Percentiles rank a stretch among this genome's conserved stretches.
Conservation (phyloP, 2,797 vertebrate genomes). For the Scolopax bukidnonensis region DNA sequence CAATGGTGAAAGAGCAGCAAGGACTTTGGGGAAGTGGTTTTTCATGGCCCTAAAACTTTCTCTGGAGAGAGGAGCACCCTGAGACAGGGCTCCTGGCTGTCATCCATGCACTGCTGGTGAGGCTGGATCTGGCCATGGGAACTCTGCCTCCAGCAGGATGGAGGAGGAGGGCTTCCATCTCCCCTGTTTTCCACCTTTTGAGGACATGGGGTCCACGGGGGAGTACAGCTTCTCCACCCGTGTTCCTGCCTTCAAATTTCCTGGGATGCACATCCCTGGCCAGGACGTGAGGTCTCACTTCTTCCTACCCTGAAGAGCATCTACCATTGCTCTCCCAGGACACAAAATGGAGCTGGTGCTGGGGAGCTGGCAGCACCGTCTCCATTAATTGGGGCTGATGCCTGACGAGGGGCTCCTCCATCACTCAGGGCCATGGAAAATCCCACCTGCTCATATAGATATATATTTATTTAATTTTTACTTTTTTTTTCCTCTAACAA, state of each 20-base stretch:
- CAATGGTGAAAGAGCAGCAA: not conserved
- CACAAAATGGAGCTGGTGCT: rapidly evolving
- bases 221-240: not conserved
- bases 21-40: constrained; percentile 18
- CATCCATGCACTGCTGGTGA: rapidly evolving
- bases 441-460: not conserved
- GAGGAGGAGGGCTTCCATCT: not conserved
- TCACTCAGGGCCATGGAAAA: not conserved
- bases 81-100: not conserved
- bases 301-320: not conserved
- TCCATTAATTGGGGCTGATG: rapidly evolving
- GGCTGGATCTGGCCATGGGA: not conserved
- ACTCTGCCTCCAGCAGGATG: not conserved
- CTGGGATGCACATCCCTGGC: not conserved
- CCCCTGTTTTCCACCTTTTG: not conserved
- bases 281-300: rapidly evolving
- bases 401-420: rapidly evolving
- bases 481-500: not conserved
- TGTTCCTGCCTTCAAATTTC: not conserved
- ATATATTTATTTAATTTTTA: not conserved
- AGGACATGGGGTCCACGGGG: not conserved
- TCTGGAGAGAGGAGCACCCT: not conserved
- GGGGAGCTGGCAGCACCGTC: rapidly evolving
- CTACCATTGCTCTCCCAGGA: not conserved
- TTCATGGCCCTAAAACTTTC: not conserved